phyloP scores from a whole-genome alignment of 2,113 vertebrate genomes.

The Mastomys natalensis region DNA sequence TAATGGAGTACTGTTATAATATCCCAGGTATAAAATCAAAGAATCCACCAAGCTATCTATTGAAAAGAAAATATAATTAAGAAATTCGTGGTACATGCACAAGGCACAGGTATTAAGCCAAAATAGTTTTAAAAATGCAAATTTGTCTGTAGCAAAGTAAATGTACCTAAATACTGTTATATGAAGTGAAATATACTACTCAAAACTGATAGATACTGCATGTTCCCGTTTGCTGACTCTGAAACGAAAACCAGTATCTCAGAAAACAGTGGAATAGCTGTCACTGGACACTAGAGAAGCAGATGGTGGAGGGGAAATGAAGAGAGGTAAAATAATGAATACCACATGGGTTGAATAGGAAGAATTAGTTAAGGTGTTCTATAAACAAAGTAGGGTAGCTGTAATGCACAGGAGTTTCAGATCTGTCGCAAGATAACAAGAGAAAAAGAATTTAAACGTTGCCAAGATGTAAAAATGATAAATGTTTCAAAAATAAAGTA shows the following conservation, averaged over 20 bases:
- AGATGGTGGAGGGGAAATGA: accelerated
- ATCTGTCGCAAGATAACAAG: neutral
- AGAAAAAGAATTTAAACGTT: neutral
- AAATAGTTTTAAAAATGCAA: neutral
- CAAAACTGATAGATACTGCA: neutral
- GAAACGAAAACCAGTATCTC: neutral
- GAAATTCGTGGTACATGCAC: neutral
- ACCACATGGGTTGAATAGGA: too few relatives aligned
- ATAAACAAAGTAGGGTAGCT: neutral
- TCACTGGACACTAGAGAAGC: neutral
- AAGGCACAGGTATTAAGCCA: neutral
- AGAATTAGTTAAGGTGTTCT: neutral
- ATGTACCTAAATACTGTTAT: neutral
- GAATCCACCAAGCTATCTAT: neutral
- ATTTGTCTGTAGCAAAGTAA: neutral
- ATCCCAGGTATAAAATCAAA: neutral
- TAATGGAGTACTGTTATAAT: neutral
- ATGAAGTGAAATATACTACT: neutral
- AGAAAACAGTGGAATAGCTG: neutral
- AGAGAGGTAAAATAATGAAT: neutral
- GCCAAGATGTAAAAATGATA: neutral
- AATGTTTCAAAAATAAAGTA: neutral
- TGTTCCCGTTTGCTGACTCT: neutral
- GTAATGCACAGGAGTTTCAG: neutral
- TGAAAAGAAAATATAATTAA: neutral